phyloP scores from a whole-genome alignment of 2,797 vertebrate genomes.

The Pygocentrus nattereri region DNA sequence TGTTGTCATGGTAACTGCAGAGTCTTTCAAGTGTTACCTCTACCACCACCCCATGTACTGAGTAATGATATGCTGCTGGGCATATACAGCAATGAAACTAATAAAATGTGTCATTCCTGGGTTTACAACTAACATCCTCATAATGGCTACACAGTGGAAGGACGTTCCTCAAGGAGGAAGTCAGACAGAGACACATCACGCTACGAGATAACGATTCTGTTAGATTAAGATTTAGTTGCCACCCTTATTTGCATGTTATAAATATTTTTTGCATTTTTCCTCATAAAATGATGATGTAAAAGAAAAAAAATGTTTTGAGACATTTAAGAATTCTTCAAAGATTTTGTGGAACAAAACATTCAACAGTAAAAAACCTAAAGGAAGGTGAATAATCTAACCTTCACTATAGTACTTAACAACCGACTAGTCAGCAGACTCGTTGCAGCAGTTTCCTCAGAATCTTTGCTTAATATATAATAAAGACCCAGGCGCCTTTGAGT shows the following conservation, averaged over 20 bases:
- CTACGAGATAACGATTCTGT: background rate
- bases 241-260: background rate
- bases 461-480: background rate
- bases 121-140: constrained; percentile 6
- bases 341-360: background rate
- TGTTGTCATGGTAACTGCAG: constrained; percentile 46
- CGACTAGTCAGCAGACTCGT: background rate
- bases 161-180: constrained; percentile 7
- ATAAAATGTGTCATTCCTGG: constrained; percentile 1
- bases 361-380: background rate
- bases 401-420: background rate
- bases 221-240: background rate
- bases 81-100: background rate
- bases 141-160: background rate
- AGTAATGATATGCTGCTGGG: background rate
- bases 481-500: background rate
- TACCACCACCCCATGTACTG: background rate
- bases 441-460: background rate
- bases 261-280: background rate
- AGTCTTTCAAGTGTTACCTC: constrained; percentile 29
- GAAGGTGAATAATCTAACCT: background rate
- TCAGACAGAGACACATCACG: background rate
- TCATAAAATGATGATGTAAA: background rate
- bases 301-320: background rate
- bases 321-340: background rate